phyloP scores from a whole-genome alignment of 2,113 vertebrate species.

The Phocoena sinus region DNA sequence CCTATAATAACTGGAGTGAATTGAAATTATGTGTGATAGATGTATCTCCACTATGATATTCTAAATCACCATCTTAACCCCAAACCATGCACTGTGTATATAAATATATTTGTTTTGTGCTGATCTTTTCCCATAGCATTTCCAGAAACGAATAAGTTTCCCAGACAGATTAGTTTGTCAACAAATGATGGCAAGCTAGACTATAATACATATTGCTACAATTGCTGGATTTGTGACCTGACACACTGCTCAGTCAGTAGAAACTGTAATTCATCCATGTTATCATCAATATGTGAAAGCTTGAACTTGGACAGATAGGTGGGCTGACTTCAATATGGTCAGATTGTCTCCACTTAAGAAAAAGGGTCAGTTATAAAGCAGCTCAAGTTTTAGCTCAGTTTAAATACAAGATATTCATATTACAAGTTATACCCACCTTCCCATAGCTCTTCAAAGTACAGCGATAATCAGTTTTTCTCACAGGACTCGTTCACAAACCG shows the following conservation, averaged over 20 bases:
- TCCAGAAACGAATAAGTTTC: not conserved
- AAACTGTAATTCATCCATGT: not conserved
- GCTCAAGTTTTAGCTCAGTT: not conserved
- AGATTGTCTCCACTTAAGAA: not conserved
- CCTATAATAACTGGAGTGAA: not conserved
- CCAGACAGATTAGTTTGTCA: not conserved
- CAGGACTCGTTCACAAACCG: not conserved
- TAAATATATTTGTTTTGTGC: not conserved
- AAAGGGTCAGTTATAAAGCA: not conserved
- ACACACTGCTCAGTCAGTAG: not conserved
- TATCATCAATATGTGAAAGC: not conserved
- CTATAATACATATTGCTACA: not conserved
- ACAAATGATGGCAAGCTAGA: not conserved
- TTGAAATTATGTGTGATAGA: conserved; percentile 43
- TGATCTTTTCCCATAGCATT: not conserved
- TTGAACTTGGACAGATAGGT: not conserved
- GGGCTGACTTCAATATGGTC: not conserved
- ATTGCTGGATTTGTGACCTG: not conserved
- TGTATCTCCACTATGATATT: not conserved
- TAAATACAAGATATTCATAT: not conserved
- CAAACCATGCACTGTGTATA: not conserved
- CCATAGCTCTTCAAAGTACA: not conserved
- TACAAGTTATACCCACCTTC: not conserved
- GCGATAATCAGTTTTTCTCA: not conserved
- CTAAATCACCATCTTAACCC: not conserved